Conservation (phyloP, 1,140 invertebrate species). For the Lordiphosa clarofinis region DNA sequence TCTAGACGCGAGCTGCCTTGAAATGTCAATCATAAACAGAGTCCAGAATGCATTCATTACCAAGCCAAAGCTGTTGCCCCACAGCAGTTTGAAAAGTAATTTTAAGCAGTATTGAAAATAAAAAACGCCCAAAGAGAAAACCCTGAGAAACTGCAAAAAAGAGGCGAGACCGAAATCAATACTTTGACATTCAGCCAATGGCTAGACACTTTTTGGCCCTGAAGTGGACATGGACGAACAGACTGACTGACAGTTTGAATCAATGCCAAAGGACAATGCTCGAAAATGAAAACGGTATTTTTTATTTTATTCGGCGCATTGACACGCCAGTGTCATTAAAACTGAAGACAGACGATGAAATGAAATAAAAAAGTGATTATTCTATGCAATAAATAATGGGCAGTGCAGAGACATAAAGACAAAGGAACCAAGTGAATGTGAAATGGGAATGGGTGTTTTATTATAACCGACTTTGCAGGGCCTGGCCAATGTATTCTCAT, state of each 20-base stretch:
- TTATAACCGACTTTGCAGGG: neutral
- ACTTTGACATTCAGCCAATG: conserved; percentile 61
- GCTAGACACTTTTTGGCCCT: conserved; percentile 61
- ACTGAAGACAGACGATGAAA: conserved; percentile 38
- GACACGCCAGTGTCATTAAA: conserved; percentile 72
- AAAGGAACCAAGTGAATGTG: conserved; percentile 1
- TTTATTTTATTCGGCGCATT: conserved; percentile 56
- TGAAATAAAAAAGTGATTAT: conserved; percentile 77
- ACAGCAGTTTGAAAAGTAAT: conserved; percentile 60
- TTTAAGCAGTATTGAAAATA: conserved; percentile 46
- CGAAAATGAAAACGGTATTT: conserved; percentile 18
- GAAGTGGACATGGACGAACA: conserved; percentile 47
- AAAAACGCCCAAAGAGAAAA: conserved; percentile 17
- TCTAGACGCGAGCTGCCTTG: conserved; percentile 16
- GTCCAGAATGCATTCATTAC: conserved; percentile 18
- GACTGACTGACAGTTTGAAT: conserved; percentile 36
- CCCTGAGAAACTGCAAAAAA: neutral
- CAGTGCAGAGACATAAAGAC: conserved; percentile 24
- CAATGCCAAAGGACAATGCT: conserved; percentile 59
- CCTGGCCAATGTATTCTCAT: too few relatives aligned
- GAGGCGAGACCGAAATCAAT: conserved; percentile 52
- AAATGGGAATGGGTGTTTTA: conserved; percentile 1
- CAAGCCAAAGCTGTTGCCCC: conserved; percentile 2
- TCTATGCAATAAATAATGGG: conserved; percentile 55
- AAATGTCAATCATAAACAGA: conserved; percentile 65